Evolutionary conservation across 2,888 invertebrate species (phyloP).

Genomic region (Cerastoderma edule): DNA sequence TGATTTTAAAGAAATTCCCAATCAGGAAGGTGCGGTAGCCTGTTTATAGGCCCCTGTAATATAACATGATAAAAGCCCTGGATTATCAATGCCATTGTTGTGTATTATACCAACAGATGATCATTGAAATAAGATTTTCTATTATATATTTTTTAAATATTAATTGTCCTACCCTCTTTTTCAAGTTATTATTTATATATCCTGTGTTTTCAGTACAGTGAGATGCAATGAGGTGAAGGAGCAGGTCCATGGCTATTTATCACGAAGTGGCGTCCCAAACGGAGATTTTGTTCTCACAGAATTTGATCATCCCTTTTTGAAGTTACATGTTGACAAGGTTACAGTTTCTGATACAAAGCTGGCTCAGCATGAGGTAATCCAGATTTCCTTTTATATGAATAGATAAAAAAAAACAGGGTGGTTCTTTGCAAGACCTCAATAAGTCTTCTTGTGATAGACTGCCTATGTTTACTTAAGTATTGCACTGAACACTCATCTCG

Average conservation of each 20-base stretch:
- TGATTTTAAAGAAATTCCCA: too few species aligned
- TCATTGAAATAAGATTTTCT: not conserved
- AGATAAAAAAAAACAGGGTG: too few species aligned
- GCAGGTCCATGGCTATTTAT: slow-evolving; percentile 68
- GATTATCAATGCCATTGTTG: not conserved
- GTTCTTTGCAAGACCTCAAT: too few species aligned
- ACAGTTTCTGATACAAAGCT: slow-evolving; percentile 73
- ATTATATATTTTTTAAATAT: not conserved
- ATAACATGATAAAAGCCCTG: too few species aligned
- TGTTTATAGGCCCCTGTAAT: too few species aligned
- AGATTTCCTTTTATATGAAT: not conserved
- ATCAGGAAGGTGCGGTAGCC: too few species aligned
- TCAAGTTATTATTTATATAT: not conserved
- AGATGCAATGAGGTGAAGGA: slow-evolving; percentile 67
- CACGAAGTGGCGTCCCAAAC: slow-evolving; percentile 61
- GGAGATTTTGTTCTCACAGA: slow-evolving; percentile 72
- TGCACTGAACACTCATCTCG: too few species aligned
- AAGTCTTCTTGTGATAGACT: too few species aligned
- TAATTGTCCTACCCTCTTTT: too few species aligned
- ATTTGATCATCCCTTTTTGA: slow-evolving; percentile 75
- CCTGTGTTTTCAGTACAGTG: slow-evolving; percentile 76
- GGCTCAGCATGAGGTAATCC: slow-evolving; percentile 50
- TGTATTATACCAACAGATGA: not conserved
- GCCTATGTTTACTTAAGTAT: too few species aligned
- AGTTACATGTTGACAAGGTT: slow-evolving; percentile 76